Evolutionary conservation across 2,113 vertebrate genomes (phyloP).

Genomic region (Ameiurus melas): DNA sequence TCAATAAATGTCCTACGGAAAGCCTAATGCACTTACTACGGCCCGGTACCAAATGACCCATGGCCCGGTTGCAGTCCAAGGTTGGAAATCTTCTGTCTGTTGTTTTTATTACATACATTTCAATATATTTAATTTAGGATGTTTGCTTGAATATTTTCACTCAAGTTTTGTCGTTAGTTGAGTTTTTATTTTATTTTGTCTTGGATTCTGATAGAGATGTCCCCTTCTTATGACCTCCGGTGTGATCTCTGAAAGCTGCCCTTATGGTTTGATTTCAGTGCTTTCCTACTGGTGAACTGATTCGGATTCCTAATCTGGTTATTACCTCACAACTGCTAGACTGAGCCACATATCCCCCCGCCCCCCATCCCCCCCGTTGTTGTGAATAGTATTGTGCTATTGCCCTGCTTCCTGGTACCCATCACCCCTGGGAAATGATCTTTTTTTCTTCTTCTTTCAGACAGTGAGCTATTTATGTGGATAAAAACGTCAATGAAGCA

Average conservation of each 20-base stretch:
- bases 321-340: background rate
- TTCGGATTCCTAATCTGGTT: slow-evolving; percentile 3
- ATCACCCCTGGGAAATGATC: slow-evolving; percentile 1
- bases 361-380: too few relatives aligned
- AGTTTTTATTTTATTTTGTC: too few relatives aligned
- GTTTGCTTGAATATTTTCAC: background rate
- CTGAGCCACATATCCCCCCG: background rate
- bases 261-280: background rate
- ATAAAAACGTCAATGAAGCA: background rate
- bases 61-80: background rate
- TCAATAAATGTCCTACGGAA: background rate
- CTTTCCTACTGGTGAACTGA: background rate
- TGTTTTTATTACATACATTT: background rate
- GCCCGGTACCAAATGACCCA: background rate
- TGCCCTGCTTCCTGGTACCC: background rate
- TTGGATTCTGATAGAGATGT: background rate
- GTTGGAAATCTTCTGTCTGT: background rate
- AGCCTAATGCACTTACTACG: background rate
- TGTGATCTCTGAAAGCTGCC: background rate
- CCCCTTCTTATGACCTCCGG: background rate
- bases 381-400: background rate
- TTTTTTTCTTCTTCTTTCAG: background rate
- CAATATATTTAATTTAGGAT: background rate
- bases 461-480: background rate
- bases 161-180: too few relatives aligned